phyloP scores from a whole-genome alignment of 1,140 invertebrate genomes.

The Subanguina moxae region DNA sequence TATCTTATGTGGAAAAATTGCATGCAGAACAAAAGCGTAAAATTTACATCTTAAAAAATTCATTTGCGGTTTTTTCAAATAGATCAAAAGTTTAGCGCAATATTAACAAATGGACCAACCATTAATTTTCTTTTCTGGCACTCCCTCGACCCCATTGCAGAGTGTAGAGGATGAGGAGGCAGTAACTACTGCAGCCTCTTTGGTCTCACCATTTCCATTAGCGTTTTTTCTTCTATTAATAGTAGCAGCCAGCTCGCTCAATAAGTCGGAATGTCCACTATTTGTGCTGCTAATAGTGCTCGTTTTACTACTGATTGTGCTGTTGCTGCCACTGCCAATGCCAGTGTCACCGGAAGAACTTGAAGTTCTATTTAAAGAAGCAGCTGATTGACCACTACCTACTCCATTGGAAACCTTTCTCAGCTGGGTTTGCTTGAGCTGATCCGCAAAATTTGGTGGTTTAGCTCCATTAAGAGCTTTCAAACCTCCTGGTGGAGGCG shows the following conservation, averaged over 20 bases:
- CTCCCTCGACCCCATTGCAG: too few relatives aligned
- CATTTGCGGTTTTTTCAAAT: background rate
- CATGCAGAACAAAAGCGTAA: too few relatives aligned
- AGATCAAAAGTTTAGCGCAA: background rate
- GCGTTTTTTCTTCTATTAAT: slow-evolving; percentile 7
- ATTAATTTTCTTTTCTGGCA: too few relatives aligned
- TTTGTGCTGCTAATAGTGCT: slow-evolving; percentile 13
- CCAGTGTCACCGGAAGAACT: slow-evolving; percentile 9
- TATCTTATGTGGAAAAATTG: too few relatives aligned
- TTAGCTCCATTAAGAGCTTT: background rate
- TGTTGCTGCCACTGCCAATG: slow-evolving; percentile 5
- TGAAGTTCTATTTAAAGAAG: slow-evolving; percentile 6
- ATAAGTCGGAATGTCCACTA: slow-evolving; percentile 2
- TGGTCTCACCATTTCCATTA: background rate
- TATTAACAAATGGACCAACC: background rate
- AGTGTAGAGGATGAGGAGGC: too few relatives aligned
- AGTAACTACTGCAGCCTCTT: background rate
- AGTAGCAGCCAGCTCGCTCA: slow-evolving; percentile 8
- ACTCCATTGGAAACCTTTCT: slow-evolving; percentile 18
- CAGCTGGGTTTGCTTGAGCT: slow-evolving; percentile 15
- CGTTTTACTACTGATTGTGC: background rate
- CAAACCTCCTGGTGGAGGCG: slow-evolving; percentile 10
- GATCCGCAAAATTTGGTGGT: slow-evolving; percentile 11
- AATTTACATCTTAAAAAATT: too few relatives aligned
- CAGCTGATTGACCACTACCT: background rate